Evolutionary conservation across 2,113 vertebrate genomes (phyloP).

Genomic region (Rhizomys pruinosus): DNA sequence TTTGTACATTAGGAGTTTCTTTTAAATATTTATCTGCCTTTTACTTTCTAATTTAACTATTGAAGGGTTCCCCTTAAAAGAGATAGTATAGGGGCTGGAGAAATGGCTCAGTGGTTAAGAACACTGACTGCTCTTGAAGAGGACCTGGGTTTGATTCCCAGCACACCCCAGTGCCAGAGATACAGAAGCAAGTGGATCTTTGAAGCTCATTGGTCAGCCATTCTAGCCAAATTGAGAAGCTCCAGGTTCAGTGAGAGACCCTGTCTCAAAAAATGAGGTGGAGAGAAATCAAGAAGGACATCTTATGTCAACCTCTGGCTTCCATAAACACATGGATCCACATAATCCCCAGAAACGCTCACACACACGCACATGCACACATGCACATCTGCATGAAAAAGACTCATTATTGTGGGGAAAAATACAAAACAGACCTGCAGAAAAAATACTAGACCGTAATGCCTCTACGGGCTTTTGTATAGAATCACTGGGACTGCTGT

Average conservation of each 20-base stretch:
- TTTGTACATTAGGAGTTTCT: conserved; percentile 28
- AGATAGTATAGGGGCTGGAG: neutral
- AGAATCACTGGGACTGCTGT: neutral
- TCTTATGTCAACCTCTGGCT: neutral
- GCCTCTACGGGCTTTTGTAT: no score
- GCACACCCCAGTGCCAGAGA: neutral
- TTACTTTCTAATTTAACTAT: conserved; percentile 8
- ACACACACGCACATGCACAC: neutral
- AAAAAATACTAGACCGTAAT: no score
- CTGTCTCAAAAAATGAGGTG: neutral
- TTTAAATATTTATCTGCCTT: conserved; percentile 24
- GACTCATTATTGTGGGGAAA: no score
- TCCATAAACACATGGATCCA: no score
- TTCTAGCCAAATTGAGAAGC: no score
- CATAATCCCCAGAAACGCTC: no score
- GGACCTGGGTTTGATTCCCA: no score
- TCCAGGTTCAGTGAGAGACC: neutral
- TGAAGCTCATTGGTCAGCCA: no score
- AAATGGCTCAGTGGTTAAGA: no score
- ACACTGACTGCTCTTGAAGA: no score
- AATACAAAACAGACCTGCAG: no score
- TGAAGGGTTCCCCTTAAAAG: conserved; percentile 14
- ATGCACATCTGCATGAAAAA: neutral
- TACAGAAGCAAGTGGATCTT: no score
- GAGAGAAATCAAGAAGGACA: neutral